Evolutionary conservation across 2,113 vertebrate genomes (phyloP).

Genomic region (Butorides virescens): DNA sequence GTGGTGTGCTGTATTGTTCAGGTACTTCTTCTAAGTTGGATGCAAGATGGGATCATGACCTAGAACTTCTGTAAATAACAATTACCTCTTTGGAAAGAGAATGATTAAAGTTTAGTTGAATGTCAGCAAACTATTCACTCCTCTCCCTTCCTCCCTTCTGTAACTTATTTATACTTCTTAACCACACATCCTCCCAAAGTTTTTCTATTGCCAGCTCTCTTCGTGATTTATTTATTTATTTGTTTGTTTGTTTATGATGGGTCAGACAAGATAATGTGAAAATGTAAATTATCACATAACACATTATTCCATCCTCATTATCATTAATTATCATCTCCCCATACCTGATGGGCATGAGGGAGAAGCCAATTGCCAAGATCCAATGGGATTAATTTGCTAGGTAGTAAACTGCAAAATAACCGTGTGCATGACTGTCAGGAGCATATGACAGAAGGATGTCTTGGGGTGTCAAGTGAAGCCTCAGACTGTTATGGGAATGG

Average conservation of each 20-base stretch:
- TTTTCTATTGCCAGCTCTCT: not conserved
- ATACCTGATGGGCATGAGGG: not conserved
- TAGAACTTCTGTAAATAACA: constrained; percentile 53
- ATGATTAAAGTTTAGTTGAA: constrained; percentile 53
- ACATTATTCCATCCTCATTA: too few species aligned
- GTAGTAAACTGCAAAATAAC: not conserved
- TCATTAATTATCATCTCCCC: too few species aligned
- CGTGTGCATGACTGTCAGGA: not conserved
- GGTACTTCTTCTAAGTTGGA: constrained; percentile 9
- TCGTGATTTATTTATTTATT: not conserved
- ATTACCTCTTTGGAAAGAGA: constrained; percentile 50
- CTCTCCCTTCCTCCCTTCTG: not conserved
- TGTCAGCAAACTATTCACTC: constrained; percentile 44
- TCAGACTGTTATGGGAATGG: not conserved
- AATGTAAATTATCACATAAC: not conserved
- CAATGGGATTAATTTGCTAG: not conserved
- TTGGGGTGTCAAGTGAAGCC: not conserved
- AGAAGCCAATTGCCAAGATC: not conserved
- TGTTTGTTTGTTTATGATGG: not conserved
- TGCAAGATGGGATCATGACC: constrained; percentile 42
- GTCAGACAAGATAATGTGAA: not conserved
- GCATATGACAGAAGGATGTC: not conserved
- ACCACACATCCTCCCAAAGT: not conserved
- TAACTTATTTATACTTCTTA: constrained; percentile 14
- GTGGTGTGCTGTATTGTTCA: constrained; percentile 41